A percentile compares a stretch with the other conserved stretches of the same genome.
Conservation (phyloP, 2,113 vertebrate genomes). For the Grammomys dolichurus region DNA sequence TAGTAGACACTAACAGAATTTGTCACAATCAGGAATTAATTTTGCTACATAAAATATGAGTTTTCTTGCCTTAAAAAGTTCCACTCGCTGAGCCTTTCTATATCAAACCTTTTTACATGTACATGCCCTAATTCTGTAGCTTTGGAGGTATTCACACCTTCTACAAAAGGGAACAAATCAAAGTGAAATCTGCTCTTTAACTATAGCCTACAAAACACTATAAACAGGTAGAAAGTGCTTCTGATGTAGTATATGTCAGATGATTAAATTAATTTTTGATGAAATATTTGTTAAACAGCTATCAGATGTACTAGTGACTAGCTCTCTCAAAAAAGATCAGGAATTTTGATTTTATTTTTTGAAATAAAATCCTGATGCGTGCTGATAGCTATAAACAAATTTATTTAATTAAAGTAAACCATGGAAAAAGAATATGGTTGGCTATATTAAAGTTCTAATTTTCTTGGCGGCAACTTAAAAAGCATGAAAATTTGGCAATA, state of each 20-base stretch:
- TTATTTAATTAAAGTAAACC: slow-evolving; percentile 41
- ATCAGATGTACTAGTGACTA: not conserved
- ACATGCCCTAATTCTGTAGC: not conserved
- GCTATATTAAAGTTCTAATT: slow-evolving; percentile 52
- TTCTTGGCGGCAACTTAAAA: slow-evolving; percentile 69
- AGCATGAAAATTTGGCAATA: slow-evolving; percentile 67
- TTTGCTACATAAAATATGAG: not conserved
- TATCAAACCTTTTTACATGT: not conserved
- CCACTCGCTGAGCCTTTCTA: not conserved
- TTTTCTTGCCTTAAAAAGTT: not conserved
- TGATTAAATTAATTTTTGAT: not conserved
- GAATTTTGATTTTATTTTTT: not conserved
- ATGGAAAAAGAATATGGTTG: slow-evolving; percentile 3
- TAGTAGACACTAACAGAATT: not conserved
- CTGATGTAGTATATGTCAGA: not conserved
- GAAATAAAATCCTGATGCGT: not conserved
- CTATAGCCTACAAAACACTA: not conserved
- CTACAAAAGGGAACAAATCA: not conserved
- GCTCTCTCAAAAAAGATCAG: not conserved
- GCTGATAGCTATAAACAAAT: slow-evolving; percentile 25
- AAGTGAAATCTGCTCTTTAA: not conserved
- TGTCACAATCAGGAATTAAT: not conserved
- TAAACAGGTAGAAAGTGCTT: not conserved
- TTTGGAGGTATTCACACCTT: not conserved
- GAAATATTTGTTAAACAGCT: not conserved